A percentile compares a stretch with the other conserved stretches of the same genome.
Conservation (phyloP, 2,888 invertebrate genomes). For the Agrotis segetum region DNA sequence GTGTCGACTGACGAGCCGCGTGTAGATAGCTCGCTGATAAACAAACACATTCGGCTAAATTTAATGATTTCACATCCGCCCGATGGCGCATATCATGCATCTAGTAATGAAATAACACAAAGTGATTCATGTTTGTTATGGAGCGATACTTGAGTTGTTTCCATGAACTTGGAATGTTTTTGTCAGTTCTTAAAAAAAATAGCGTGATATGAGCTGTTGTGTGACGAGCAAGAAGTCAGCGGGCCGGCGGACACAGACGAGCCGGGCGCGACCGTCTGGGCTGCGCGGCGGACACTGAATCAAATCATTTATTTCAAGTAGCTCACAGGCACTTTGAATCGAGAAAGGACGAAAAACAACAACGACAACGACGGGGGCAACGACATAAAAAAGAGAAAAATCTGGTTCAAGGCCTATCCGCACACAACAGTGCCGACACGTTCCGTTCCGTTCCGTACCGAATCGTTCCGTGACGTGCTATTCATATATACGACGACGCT, state of each 20-base stretch:
- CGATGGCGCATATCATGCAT: conserved; percentile 1
- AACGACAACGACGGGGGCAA: too few relatives aligned
- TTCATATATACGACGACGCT: too few relatives aligned
- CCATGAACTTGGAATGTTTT: not conserved
- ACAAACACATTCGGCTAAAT: conserved; percentile 42
- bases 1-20: conserved; percentile 25
- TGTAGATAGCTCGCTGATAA: conserved; percentile 43
- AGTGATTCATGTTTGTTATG: conserved; percentile 8
- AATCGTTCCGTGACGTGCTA: too few relatives aligned
- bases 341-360: too few relatives aligned
- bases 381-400: too few relatives aligned
- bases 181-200: not conserved
- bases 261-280: not conserved
- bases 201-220: not conserved
- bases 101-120: not conserved
- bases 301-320: too few relatives aligned
- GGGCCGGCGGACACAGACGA: not conserved
- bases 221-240: not conserved
- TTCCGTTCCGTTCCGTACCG: too few relatives aligned
- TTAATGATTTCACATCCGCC: conserved; percentile 36
- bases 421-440: too few relatives aligned
- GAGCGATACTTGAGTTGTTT: conserved; percentile 12
- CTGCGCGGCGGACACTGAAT: too few relatives aligned
- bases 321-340: too few relatives aligned
- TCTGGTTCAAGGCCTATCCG: too few relatives aligned